Evolutionary conservation across 2,797 vertebrate species (phyloP).

Genomic region (Siniperca scherzeri): DNA sequence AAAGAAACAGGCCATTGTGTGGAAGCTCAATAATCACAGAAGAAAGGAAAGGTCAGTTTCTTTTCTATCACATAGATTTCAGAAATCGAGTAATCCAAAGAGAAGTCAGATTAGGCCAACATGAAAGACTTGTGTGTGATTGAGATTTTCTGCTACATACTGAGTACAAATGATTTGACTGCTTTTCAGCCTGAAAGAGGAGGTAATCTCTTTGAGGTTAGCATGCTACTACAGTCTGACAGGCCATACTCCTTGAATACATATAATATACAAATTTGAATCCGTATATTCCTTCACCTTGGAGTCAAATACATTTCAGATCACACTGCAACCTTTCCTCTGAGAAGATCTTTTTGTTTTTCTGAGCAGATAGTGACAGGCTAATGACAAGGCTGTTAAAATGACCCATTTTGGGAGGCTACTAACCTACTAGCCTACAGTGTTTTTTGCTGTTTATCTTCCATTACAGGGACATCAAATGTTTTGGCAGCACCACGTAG

Average conservation of each 20-base stretch:
- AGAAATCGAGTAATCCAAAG: slow-evolving; percentile 22
- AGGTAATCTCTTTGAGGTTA: slow-evolving; percentile 1
- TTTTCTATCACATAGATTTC: slow-evolving; percentile 35
- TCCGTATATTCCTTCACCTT: not conserved
- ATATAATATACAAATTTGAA: not conserved
- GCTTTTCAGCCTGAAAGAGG: not conserved
- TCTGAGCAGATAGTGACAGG: not conserved
- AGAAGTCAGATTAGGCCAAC: slow-evolving; percentile 22
- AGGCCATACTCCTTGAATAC: not conserved
- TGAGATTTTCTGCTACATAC: slow-evolving; percentile 16
- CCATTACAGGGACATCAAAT: slow-evolving; percentile 37
- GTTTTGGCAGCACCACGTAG: slow-evolving; percentile 47
- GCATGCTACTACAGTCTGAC: slow-evolving; percentile 4
- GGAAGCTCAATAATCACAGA: slow-evolving; percentile 23
- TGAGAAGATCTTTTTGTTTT: not conserved
- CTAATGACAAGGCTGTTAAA: slow-evolving; percentile 31
- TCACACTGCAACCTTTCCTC: not conserved
- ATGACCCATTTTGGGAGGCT: slow-evolving; percentile 26
- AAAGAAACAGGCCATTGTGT: slow-evolving; percentile 14
- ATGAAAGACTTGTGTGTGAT: slow-evolving; percentile 19
- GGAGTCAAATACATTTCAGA: slow-evolving; percentile 7
- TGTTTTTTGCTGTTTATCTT: slow-evolving; percentile 38
- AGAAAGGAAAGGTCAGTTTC: slow-evolving; percentile 28
- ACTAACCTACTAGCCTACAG: slow-evolving; percentile 46
- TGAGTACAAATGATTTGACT: slow-evolving; percentile 9